Evolutionary conservation across 1,140 invertebrate genomes (phyloP), one percentile per base, ranked within the genome.

Genomic region (Brevipalpus yothersi): DNA sequence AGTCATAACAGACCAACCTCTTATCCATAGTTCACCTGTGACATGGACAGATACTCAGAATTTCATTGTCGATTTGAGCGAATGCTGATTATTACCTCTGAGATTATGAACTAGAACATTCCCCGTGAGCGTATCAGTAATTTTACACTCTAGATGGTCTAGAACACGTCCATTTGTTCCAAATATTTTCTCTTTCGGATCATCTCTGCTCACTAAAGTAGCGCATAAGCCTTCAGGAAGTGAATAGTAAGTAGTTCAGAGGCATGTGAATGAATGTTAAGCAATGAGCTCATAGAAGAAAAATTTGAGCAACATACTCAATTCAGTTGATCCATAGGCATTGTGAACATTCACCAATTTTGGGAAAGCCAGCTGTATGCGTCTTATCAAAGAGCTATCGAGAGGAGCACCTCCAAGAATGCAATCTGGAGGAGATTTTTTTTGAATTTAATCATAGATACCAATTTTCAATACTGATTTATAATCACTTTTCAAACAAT

Each of bases 61-160:
- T 17, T n/a, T 17, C 10, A 51, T 19, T 17, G n/a, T 10, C 8
- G 9, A 12, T 3, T 55, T 8, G 1, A 17, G 11, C 1, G 4
- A 10, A 4, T 21, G 31, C 10, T n/a, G 12, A 39, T 3, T 31
- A 1, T 51, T 11, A 55, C 21, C 39, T 0, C 79, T 70, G 23
- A 72, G 73, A 3, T 82, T 86, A 41, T 83, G 76, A 0, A 84
- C 81, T 3, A 93, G 82, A 3, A 79, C 72, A 0, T 74, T 64
- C 0, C 81, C 83, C 7, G 55, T 61, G 10, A 82, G 68, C 0
- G 72, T 69, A 68, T 93, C 80, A 9, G 92, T 76, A 5, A 89
- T 73, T 73, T 83, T 80, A 2, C 72, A 71, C 76, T 95, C 91
- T 0, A 79, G 62, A 68, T 94, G 83, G 65, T 86, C 81, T 8